These are phyloP conservation scores for Drosophila nigricruria DNA, from an alignment of 2,888 invertebrate species.

Conservation along the genomic window DNA sequence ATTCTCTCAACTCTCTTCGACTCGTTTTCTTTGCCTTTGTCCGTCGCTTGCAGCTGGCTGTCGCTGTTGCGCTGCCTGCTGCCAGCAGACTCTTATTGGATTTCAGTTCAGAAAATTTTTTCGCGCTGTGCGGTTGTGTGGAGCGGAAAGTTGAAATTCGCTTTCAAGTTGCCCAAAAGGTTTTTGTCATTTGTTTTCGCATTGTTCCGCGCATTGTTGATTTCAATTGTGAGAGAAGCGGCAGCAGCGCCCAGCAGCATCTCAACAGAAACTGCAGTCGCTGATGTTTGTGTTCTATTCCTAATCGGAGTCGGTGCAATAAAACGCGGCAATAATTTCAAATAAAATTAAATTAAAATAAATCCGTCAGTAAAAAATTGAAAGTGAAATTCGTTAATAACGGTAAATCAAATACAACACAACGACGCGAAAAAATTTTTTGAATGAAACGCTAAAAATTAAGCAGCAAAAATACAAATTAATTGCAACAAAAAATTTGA, in stretches of 20 bases:
- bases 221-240: slow-evolving; percentile 60
- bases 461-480: slow-evolving; percentile 35
- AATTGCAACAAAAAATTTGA: slow-evolving; percentile 30
- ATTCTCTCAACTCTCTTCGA: background rate
- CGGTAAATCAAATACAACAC: slow-evolving; percentile 69
- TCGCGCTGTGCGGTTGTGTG: slow-evolving; percentile 75
- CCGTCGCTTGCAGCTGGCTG: slow-evolving; percentile 34
- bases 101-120: slow-evolving; percentile 69
- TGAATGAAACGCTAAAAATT: slow-evolving; percentile 58
- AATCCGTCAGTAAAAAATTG: slow-evolving; percentile 50
- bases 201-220: slow-evolving; percentile 59
- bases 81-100: slow-evolving; percentile 54
- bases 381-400: slow-evolving; percentile 73
- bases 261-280: slow-evolving; percentile 46
- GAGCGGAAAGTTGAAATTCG: slow-evolving; percentile 69
- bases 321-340: slow-evolving; percentile 41
- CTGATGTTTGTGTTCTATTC: slow-evolving; percentile 44
- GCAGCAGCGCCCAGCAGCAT: slow-evolving; percentile 45
- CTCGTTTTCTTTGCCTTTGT: slow-evolving; percentile 51
- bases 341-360: slow-evolving; percentile 7
- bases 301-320: slow-evolving; percentile 42
- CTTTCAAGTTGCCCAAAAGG: slow-evolving; percentile 68
- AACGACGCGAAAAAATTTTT: slow-evolving; percentile 56
- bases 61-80: slow-evolving; percentile 39
- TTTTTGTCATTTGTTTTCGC: slow-evolving; percentile 57